Conservation (phyloP, 2,113 vertebrate species). For the Alethe diademata region DNA sequence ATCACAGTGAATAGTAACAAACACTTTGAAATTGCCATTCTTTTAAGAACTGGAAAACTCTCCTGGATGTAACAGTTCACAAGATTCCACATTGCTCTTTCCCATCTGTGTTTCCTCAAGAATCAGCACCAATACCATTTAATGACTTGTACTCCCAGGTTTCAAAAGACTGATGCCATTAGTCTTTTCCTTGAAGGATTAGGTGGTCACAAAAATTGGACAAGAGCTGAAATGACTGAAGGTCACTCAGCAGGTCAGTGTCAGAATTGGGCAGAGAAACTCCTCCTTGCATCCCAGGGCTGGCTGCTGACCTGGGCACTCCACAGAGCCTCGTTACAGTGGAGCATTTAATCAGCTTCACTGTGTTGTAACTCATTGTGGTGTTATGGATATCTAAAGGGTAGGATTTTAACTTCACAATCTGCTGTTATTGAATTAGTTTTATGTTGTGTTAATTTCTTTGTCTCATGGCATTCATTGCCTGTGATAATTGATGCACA, state of each 20-base stretch:
- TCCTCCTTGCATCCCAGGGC: not conserved
- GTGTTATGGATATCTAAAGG: constrained; percentile 19
- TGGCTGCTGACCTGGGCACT: not conserved
- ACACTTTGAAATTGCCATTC: not conserved
- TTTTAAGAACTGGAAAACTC: not conserved
- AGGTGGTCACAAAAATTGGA: not conserved
- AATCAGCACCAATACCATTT: not conserved
- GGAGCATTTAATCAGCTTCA: not conserved
- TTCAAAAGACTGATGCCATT: not conserved
- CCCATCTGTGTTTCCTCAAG: not conserved
- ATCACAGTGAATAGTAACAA: not conserved
- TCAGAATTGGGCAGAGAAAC: not conserved
- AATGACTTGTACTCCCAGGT: not conserved
- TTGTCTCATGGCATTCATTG: constrained; percentile 28
- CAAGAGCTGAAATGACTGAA: not conserved
- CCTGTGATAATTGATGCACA: constrained; percentile 46
- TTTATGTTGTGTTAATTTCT: constrained; percentile 58
- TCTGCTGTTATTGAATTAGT: constrained; percentile 58
- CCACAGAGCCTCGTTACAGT: not conserved
- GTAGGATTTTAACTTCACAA: constrained; percentile 39
- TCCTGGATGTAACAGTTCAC: not conserved
- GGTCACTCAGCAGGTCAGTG: not conserved
- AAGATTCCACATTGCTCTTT: not conserved
- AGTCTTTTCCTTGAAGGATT: not conserved
- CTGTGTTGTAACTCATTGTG: not conserved